Evolutionary conservation across 2,888 invertebrate genomes (phyloP).

Genomic region (Hirtodrosophila alboralis): DNA sequence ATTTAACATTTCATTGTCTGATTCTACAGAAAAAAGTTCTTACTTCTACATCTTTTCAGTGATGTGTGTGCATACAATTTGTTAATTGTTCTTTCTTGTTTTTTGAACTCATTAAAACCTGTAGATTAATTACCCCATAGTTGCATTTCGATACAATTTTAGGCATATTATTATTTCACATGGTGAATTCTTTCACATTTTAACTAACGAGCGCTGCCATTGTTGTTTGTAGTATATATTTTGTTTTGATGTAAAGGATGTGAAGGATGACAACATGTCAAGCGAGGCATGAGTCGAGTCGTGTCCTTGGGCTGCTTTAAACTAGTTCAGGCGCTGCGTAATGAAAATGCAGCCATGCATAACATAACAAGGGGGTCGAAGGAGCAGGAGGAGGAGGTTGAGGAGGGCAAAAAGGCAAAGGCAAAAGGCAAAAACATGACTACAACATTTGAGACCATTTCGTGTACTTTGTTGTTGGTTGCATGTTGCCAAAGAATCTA

Average conservation of each 20-base stretch:
- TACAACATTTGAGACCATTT: constrained; percentile 35
- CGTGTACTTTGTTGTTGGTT: constrained; percentile 30
- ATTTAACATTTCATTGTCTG: too few species aligned
- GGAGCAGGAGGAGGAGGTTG: neutral
- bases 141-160: constrained; percentile 17
- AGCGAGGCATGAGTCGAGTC: constrained; percentile 48
- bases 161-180: constrained; percentile 22
- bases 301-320: constrained; percentile 72
- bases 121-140: constrained; percentile 22
- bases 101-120: neutral
- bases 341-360: constrained; percentile 76
- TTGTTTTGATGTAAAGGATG: constrained; percentile 26
- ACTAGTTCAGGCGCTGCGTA: constrained; percentile 65
- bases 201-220: constrained; percentile 43
- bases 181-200: constrained; percentile 28
- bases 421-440: constrained; percentile 10
- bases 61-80: neutral
- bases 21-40: too few species aligned
- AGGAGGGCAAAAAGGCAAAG: constrained; percentile 15
- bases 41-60: too few species aligned
- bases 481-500: constrained; percentile 44
- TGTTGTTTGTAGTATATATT: constrained; percentile 42
- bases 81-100: constrained; percentile 1
- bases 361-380: constrained; percentile 47
- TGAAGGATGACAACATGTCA: constrained; percentile 52